Percentiles rank a stretch among this genome's conserved stretches.
phyloP scores from a whole-genome alignment of 2,797 vertebrate genomes.

The Smutsia temminckii region DNA sequence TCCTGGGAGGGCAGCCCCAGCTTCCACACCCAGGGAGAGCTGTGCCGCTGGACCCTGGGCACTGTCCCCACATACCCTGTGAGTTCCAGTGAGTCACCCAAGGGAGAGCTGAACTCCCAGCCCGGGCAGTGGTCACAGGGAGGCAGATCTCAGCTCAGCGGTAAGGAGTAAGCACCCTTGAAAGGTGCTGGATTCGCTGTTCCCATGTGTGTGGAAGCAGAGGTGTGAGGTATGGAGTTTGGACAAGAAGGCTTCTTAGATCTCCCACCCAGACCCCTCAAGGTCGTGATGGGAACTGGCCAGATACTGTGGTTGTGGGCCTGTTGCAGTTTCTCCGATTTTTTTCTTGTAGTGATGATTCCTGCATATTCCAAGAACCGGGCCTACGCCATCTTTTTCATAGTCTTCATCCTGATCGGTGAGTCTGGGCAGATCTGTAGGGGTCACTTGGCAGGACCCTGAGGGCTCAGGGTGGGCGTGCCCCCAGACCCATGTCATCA shows the following conservation, averaged over 20 bases:
- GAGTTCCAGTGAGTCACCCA: accelerated
- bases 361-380: conserved; percentile 93
- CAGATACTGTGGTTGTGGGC: accelerated
- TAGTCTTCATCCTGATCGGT: conserved; percentile 95
- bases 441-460: accelerated
- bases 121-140: neutral
- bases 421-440: conserved; percentile 66
- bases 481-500: accelerated
- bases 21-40: neutral
- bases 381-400: conserved; percentile 93
- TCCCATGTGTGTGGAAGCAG: neutral
- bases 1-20: neutral
- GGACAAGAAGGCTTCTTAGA: neutral
- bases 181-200: accelerated
- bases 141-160: accelerated
- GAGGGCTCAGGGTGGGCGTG: neutral
- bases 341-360: conserved; percentile 91
- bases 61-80: accelerated
- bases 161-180: accelerated
- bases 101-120: neutral
- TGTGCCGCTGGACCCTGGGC: accelerated
- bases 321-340: accelerated
- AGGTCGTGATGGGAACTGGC: accelerated
- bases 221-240: accelerated
- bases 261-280: neutral